phyloP scores from a whole-genome alignment of 2,797 vertebrate species.

The Saxicola maurus region DNA sequence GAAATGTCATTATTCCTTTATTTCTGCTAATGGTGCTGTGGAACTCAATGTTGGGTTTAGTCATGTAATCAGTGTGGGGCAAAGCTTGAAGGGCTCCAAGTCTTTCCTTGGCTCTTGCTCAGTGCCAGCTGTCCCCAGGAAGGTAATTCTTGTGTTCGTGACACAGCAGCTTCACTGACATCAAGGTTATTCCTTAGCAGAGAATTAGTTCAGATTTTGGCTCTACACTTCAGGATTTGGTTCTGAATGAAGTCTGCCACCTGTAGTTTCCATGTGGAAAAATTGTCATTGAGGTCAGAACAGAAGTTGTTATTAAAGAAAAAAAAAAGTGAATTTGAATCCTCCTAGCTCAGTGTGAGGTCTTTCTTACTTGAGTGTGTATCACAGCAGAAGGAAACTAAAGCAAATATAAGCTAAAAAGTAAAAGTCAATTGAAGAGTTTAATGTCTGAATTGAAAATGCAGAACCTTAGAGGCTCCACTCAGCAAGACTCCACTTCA shows the following conservation, averaged over 20 bases:
- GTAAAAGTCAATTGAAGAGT: background rate
- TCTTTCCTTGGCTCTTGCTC: background rate
- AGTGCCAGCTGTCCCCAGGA: background rate
- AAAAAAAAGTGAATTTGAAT: background rate
- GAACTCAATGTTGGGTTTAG: background rate
- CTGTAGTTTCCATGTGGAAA: background rate
- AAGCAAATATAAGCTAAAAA: background rate
- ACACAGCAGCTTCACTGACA: background rate
- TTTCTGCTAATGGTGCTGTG: background rate
- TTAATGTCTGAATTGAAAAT: background rate
- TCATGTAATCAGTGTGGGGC: accelerated
- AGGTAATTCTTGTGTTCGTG: background rate
- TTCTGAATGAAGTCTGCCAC: background rate
- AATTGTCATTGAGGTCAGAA: background rate
- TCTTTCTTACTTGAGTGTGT: background rate
- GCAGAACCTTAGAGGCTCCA: background rate
- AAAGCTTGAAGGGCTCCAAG: background rate
- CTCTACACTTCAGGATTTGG: background rate
- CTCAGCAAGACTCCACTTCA: background rate
- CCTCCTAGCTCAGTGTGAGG: background rate
- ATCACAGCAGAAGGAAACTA: background rate
- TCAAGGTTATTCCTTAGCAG: background rate
- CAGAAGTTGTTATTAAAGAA: background rate
- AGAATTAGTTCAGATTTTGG: background rate
- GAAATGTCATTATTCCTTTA: background rate